phyloP scores from a whole-genome alignment of 2,113 vertebrate genomes.

The Martes martes region DNA sequence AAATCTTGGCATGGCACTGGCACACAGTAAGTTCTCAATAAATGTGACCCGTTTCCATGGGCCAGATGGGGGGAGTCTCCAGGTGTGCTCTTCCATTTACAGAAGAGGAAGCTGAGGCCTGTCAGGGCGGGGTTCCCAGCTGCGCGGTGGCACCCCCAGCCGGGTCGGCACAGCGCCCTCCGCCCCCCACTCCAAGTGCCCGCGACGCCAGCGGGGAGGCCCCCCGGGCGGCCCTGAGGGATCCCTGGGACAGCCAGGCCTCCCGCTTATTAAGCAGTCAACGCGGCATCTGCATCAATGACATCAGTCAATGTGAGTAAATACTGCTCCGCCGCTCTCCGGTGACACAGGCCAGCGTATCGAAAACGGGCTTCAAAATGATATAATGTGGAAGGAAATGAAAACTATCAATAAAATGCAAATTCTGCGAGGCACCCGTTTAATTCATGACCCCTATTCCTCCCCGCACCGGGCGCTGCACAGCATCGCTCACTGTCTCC shows the following conservation, averaged over 20 bases:
- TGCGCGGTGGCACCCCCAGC: too few relatives aligned
- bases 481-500: background rate
- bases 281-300: rapidly evolving
- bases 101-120: background rate
- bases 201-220: rapidly evolving
- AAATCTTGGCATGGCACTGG: background rate
- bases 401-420: background rate
- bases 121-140: too few relatives aligned
- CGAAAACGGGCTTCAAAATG: background rate
- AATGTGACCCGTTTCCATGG: rapidly evolving
- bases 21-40: background rate
- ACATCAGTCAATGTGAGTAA: background rate
- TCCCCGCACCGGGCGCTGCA: background rate
- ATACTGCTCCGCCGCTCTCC: rapidly evolving
- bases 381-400: background rate
- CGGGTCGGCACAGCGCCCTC: rapidly evolving
- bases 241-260: rapidly evolving
- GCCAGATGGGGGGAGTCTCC: rapidly evolving
- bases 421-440: background rate
- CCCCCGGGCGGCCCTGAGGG: background rate
- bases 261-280: background rate
- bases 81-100: rapidly evolving
- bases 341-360: rapidly evolving
- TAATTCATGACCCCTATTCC: background rate
- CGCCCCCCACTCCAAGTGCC: rapidly evolving